Conservation (phyloP, 1,140 invertebrate genomes). For the Drosophila micromelanica region DNA sequence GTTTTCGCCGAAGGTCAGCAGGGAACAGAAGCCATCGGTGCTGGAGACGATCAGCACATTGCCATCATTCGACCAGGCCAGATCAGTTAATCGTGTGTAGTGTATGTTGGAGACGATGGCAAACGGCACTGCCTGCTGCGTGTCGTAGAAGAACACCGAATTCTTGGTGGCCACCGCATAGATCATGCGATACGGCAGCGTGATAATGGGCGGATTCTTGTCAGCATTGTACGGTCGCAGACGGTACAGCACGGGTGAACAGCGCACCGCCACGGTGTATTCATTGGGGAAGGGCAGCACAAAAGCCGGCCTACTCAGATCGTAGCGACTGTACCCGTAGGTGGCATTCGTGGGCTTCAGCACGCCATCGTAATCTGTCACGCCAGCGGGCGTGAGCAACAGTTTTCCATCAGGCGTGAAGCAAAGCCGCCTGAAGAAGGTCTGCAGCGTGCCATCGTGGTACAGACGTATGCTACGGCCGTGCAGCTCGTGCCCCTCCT, state of each 20-base stretch:
- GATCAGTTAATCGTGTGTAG: slow-evolving; percentile 95
- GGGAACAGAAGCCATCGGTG: slow-evolving; percentile 97
- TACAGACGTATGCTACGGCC: slow-evolving; percentile 90
- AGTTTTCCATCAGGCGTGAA: slow-evolving; percentile 96
- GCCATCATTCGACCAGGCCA: slow-evolving; percentile 96
- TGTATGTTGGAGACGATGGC: slow-evolving; percentile 96
- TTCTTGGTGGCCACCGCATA: slow-evolving; percentile 96
- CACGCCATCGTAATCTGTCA: slow-evolving; percentile 88
- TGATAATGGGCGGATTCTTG: slow-evolving; percentile 85
- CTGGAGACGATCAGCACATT: slow-evolving; percentile 93
- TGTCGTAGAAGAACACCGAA: slow-evolving; percentile 95
- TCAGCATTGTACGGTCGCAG: slow-evolving; percentile 86
- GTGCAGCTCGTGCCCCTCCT: slow-evolving; percentile 86
- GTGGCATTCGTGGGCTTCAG: slow-evolving; percentile 89
- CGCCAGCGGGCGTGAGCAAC: slow-evolving; percentile 93
- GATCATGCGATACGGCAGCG: slow-evolving; percentile 92
- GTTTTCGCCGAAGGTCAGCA: slow-evolving; percentile 92
- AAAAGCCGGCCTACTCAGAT: slow-evolving; percentile 87
- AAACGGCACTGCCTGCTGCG: slow-evolving; percentile 94
- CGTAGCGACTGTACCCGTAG: slow-evolving; percentile 91
- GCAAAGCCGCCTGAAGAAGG: slow-evolving; percentile 94
- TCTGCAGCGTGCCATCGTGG: slow-evolving; percentile 97
- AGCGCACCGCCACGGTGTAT: slow-evolving; percentile 91
- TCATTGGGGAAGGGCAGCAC: slow-evolving; percentile 92
- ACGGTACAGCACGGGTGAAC: slow-evolving; percentile 91